Evolutionary conservation across 2,888 invertebrate species (phyloP).

Genomic region (Hydrotaea cyrtoneurina): DNA sequence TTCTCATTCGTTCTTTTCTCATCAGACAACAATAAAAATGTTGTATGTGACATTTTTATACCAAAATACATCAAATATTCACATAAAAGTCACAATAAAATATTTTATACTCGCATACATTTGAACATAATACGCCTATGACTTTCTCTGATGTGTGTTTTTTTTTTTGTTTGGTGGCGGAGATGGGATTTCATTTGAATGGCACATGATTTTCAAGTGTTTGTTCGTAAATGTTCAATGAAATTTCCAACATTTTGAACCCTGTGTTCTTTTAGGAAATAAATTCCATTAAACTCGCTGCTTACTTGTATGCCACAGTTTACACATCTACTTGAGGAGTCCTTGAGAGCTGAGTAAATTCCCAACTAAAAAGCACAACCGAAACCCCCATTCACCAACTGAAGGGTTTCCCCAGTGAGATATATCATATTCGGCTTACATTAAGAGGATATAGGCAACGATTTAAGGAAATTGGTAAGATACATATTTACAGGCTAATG

Average conservation of each 20-base stretch:
- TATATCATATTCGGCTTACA: too few species aligned
- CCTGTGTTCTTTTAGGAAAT: neutral
- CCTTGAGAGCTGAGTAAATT: neutral
- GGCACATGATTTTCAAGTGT: too few species aligned
- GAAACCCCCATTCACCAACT: neutral
- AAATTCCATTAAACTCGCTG: neutral
- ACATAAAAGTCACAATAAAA: conserved; percentile 13
- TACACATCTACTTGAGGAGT: neutral
- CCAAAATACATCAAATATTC: neutral
- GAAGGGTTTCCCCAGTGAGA: neutral
- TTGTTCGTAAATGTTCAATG: neutral
- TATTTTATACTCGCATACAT: neutral
- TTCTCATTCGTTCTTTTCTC: neutral
- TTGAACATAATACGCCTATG: neutral
- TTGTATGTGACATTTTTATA: neutral
- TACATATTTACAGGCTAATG: too few species aligned
- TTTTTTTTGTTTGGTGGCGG: neutral
- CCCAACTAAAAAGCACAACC: neutral
- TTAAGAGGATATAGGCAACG: too few species aligned
- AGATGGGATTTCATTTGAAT: neutral
- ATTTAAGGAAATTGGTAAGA: too few species aligned
- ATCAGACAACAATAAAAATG: conserved; percentile 10
- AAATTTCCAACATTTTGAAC: neutral
- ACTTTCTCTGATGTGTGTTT: neutral
- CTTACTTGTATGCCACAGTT: neutral